Base-by-base conservation (phyloP, 2,113 vertebrate genomes). In the Thomomys bottae region DNA sequence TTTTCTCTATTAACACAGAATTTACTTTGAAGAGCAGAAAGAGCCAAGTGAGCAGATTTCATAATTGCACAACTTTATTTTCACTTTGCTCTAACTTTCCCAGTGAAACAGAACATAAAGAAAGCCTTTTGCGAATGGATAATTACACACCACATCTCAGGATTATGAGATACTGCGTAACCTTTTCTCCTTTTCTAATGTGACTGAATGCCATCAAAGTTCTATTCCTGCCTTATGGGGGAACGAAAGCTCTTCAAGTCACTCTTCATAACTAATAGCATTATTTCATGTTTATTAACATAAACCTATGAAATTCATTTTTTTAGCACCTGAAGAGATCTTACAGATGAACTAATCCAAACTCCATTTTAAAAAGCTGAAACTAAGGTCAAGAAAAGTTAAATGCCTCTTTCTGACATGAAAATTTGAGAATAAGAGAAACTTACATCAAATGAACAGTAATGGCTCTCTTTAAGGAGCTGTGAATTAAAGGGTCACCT, bases 21-120 rank as follows among this genome's bases (percentile, higher is more conserved):
- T 95, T 96, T 97, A 17, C 91, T 96, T 91, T 97, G 91, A 96
- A 86, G 72, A 96, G 57, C 24, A 91, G 18, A 96, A 40, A 93
- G 92, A 94, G 94, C 93, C 45, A 96, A 91, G 78, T 59, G 96
- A 97, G 97, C 95, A 45, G 70, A 94, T 96, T 96, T 96, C 94
- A 87, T 97, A 89, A 95, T 90, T 84, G 93, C 20, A 38, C 84
- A 92, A 73, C 80, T 95, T 93, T 34, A n/a, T 32, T 93, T 84
- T 42, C 20, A 49, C 73, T 96, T 96, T 96, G 93, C 45, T 95
- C 94, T 88, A 95, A 88, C 54, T 95, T 97, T 93, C 68, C 88
- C 42, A 87, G 79, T 90, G 84, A 94, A 96, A 92, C 34, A 96
- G 84, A 34, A 87, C 84, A 88, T 92, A 87, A 95, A 78, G 68